Evolutionary conservation across 2,113 vertebrate genomes (phyloP).

Genomic region (Protobothrops flavoviridis): DNA sequence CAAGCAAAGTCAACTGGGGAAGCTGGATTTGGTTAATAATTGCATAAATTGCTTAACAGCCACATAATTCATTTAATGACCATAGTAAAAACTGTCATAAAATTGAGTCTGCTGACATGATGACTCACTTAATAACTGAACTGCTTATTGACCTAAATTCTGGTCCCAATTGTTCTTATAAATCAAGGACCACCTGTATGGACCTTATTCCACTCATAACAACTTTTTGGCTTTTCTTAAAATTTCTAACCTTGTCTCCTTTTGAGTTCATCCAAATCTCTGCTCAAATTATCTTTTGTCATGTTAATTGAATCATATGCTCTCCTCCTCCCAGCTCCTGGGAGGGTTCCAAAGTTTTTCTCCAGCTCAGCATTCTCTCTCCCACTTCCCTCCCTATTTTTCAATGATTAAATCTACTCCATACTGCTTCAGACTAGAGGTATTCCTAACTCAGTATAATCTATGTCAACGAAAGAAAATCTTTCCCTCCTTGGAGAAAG

Average conservation of each 20-base stretch:
- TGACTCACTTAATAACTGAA: neutral
- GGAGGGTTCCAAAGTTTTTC: neutral
- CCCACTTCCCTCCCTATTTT: neutral
- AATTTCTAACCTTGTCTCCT: fast-evolving
- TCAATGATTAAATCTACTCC: neutral
- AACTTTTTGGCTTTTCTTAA: neutral
- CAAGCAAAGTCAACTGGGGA: neutral
- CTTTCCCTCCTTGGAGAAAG: neutral
- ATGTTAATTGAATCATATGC: neutral
- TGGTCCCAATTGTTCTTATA: neutral
- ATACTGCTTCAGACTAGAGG: neutral
- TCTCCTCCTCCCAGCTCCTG: neutral
- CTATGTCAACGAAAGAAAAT: neutral
- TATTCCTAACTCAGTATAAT: neutral
- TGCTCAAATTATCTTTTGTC: slow-evolving; percentile 5
- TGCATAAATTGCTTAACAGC: neutral
- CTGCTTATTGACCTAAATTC: neutral
- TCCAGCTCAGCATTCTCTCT: neutral
- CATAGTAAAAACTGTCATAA: neutral
- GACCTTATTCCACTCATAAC: slow-evolving; percentile 26
- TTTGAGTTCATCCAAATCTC: neutral
- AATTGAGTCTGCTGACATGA: neutral
- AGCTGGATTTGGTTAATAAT: neutral
- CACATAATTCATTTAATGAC: neutral
- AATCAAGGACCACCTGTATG: neutral